Evolutionary conservation across 2,888 invertebrate species (phyloP).

Genomic region (Cephalotes varians): DNA sequence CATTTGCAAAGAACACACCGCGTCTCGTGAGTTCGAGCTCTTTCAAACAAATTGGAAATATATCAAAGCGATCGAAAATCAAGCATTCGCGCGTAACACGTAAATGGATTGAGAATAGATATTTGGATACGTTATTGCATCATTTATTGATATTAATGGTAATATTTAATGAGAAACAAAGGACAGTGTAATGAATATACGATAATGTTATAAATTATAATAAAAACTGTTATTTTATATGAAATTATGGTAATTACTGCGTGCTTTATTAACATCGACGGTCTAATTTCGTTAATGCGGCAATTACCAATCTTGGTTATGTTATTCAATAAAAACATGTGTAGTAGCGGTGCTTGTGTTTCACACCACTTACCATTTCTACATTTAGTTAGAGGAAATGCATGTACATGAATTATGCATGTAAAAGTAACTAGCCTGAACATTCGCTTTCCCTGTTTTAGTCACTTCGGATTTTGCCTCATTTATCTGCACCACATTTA

Average conservation of each 20-base stretch:
- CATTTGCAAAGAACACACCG: not conserved
- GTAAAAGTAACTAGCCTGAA: constrained; percentile 18
- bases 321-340: constrained; percentile 23
- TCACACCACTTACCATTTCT: not conserved
- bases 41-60: not conserved
- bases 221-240: constrained; percentile 28
- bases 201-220: constrained; percentile 21
- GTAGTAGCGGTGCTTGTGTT: not conserved
- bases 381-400: constrained; percentile 12
- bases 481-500: constrained; percentile 16
- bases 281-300: constrained; percentile 26
- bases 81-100: not conserved
- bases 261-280: constrained; percentile 7
- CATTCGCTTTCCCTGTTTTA: not conserved
- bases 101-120: not conserved
- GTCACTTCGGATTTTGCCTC: constrained; percentile 11
- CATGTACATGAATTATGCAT: constrained; percentile 2
- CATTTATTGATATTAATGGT: not conserved
- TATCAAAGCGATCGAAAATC: not conserved
- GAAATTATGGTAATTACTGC: constrained; percentile 31
- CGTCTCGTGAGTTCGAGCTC: not conserved
- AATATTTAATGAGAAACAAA: constrained; percentile 35
- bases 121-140: not conserved
- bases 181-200: constrained; percentile 20
- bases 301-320: constrained; percentile 20